These are phyloP conservation scores for Shinisaurus crocodilurus DNA, from an alignment of 2,113 vertebrate genomes.

Conservation along the genomic window DNA sequence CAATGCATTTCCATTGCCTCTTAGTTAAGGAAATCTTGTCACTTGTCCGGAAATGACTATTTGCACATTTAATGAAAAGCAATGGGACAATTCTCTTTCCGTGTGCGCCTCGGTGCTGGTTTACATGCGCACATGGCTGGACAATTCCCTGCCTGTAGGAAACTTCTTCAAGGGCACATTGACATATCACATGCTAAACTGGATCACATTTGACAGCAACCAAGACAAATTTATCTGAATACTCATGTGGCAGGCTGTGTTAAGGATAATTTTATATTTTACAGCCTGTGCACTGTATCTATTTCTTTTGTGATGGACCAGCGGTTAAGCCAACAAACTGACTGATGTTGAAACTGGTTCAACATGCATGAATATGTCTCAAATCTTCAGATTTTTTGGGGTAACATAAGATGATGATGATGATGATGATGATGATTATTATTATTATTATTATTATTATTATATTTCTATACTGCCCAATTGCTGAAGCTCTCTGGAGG, in stretches of 20 bases:
- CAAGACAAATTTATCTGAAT: background rate
- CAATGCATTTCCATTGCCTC: background rate
- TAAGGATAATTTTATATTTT: background rate
- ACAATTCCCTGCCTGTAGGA: background rate
- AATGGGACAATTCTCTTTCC: background rate
- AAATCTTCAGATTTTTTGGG: background rate
- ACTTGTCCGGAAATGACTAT: background rate
- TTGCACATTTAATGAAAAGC: slow-evolving; percentile 3
- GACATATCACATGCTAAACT: background rate
- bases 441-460: too few relatives aligned
- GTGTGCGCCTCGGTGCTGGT: background rate
- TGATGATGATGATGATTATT: too few relatives aligned
- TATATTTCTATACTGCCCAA: too few relatives aligned
- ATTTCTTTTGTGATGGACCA: background rate
- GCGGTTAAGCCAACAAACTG: background rate
- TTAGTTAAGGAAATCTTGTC: background rate
- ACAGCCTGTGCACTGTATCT: background rate
- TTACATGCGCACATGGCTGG: background rate
- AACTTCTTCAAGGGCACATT: background rate
- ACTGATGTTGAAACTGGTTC: background rate
- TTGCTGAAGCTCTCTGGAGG: too few relatives aligned
- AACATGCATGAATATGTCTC: background rate
- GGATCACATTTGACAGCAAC: background rate
- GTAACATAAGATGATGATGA: too few relatives aligned
- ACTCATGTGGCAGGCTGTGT: background rate